Base-by-base conservation (phyloP, 2,113 vertebrate species). In the Cynopterus brachyotis region DNA sequence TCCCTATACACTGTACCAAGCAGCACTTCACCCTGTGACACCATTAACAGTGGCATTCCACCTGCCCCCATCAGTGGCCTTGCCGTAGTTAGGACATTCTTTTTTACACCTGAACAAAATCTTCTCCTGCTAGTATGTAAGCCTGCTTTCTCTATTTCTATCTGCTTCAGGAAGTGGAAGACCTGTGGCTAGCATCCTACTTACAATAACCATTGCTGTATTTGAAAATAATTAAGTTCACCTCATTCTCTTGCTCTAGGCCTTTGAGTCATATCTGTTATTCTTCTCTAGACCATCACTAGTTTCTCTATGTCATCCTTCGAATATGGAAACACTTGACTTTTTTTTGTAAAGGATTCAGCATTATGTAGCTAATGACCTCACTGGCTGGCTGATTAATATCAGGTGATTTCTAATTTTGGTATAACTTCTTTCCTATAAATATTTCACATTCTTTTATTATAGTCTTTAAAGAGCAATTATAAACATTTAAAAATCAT, bases 401-500 rank as follows among this genome's bases (percentile, higher is more conserved):
- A 88, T 94, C 94, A 97, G 94, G 92, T 97, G 93, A 85, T 89
- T 93, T 95, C 94, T 97, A 97, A 94, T 98, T 97, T 97, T 91
- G 85, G n/a, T 89, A 45, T 94, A 86, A 86, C 50, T 94, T 94
- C 73, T 92, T 96, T 70, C 80, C 96, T 96, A 94, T 93, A 97
- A 97, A 97, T 98, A 97, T 96, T 95, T 94, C 89, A 91, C 73
- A 93, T 97, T 91, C 73, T 94, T 96, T 95, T 95, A 96, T 89
- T 94, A 69, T 95, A 93, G 64, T 93, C 93, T 89, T 96, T 96
- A 97, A 96, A 96, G 73, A 91, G 78, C 83, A 92, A 47, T 95
- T 96, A 91, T 96, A 96, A 97, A 96, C 96, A 97, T 85, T 95
- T 94, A 96, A 94, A 95, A 93, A 97, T 96, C 96, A 97, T 98